Percentiles rank a stretch among this genome's conserved stretches.
These are phyloP conservation scores for Hemicordylus capensis DNA, from an alignment of 2,113 vertebrate genomes.

Conservation along the genomic window DNA sequence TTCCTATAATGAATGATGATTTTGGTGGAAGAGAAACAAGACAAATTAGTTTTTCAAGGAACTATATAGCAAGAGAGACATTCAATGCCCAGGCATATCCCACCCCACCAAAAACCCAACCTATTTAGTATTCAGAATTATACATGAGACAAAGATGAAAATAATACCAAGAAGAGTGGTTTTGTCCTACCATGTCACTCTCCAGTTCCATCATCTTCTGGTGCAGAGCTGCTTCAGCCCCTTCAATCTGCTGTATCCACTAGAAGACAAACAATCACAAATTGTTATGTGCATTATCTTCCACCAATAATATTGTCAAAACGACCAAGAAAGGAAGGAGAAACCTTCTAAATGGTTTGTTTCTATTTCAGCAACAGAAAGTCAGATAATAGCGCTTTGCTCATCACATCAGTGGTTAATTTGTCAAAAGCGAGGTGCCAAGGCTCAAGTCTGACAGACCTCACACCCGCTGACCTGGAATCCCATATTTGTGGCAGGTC, in stretches of 20 bases:
- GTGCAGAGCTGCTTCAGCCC: conserved; percentile 95
- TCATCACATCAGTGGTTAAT: no score
- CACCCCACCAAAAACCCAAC: neutral
- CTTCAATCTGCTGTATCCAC: conserved; percentile 99
- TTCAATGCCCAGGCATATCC: neutral
- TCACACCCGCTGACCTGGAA: neutral
- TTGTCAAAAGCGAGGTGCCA: neutral
- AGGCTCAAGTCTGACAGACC: neutral
- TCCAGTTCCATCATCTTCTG: conserved; percentile 99
- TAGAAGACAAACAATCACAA: conserved; percentile 69
- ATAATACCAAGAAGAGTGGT: neutral
- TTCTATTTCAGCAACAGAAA: conserved; percentile 1
- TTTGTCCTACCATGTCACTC: conserved; percentile 91
- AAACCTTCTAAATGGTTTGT: neutral
- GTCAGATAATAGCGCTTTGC: neutral
- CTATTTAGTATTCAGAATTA: neutral
- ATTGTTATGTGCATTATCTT: conserved; percentile 22
- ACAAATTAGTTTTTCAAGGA: conserved; percentile 46
- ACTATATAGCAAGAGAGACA: conserved; percentile 12
- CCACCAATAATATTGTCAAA: neutral
- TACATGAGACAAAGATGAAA: neutral
- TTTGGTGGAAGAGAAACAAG: conserved; percentile 36
- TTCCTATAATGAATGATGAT: conserved; percentile 79
- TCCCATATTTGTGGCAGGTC: neutral
- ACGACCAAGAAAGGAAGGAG: neutral